phyloP scores from a whole-genome alignment of 2,113 vertebrate genomes.

The Hippoglossus stenolepis region DNA sequence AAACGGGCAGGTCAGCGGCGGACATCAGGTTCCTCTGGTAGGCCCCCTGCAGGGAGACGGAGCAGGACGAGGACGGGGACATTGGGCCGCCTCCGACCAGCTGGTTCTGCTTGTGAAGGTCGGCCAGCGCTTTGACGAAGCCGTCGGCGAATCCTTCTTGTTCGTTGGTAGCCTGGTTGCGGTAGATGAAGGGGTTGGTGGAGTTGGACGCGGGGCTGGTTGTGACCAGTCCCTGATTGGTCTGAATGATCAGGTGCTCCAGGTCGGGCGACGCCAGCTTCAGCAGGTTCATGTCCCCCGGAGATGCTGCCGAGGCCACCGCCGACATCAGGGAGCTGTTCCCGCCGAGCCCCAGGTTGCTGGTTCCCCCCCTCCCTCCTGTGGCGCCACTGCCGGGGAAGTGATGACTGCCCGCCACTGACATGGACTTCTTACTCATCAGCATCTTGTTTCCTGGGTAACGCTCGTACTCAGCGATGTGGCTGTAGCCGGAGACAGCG shows the following conservation, averaged over 20 bases:
- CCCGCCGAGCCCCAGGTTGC: constrained; percentile 30
- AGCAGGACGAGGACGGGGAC: constrained; percentile 62
- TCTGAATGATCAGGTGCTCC: constrained; percentile 93
- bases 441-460: constrained; percentile 78
- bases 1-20: constrained; percentile 83
- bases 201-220: constrained; percentile 71
- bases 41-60: constrained; percentile 51
- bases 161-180: constrained; percentile 89
- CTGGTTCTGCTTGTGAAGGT: constrained; percentile 96
- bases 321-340: constrained; percentile 41
- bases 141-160: constrained; percentile 94
- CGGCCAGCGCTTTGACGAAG: constrained; percentile 93
- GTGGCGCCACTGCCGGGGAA: constrained; percentile 29
- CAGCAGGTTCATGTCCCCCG: constrained; percentile 86
- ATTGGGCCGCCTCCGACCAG: constrained; percentile 71
- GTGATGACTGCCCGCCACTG: constrained; percentile 56
- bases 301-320: not conserved
- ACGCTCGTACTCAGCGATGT: constrained; percentile 76
- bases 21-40: constrained; percentile 72
- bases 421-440: constrained; percentile 80
- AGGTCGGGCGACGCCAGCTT: constrained; percentile 91
- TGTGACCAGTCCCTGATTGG: constrained; percentile 90
- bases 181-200: constrained; percentile 87
- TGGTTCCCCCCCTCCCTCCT: constrained; percentile 41
- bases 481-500: constrained; percentile 66